These are phyloP conservation scores for Equus przewalskii DNA, from an alignment of 2,113 vertebrate genomes.

Conservation along the genomic window DNA sequence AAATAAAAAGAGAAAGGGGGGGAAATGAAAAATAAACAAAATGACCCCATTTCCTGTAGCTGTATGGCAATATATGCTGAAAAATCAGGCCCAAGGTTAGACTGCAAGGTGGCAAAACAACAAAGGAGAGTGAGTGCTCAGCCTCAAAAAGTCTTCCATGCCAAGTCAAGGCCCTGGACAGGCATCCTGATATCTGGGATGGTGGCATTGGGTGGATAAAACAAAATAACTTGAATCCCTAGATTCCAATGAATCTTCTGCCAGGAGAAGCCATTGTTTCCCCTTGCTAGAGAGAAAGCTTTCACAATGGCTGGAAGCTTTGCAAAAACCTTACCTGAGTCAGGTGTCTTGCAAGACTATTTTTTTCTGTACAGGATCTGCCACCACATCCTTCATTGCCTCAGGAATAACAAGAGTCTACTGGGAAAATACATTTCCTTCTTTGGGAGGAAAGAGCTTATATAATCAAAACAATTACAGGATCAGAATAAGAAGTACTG, in stretches of 20 bases:
- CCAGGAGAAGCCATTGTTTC: not conserved
- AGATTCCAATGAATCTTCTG: not conserved
- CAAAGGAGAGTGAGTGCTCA: not conserved
- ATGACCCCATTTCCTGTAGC: not conserved
- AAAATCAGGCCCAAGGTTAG: not conserved
- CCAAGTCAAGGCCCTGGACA: not conserved
- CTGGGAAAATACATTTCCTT: slow-evolving; percentile 24
- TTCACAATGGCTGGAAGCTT: slow-evolving; percentile 13
- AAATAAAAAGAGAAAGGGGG: not conserved
- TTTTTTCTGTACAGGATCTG: slow-evolving; percentile 22
- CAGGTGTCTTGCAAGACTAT: not conserved
- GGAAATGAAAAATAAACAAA: not conserved
- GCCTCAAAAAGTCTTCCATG: not conserved
- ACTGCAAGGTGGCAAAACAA: not conserved
- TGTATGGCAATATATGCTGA: not conserved
- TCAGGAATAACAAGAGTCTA: slow-evolving; percentile 30
- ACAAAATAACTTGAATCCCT: not conserved
- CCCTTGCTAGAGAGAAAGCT: not conserved
- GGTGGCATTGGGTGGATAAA: not conserved
- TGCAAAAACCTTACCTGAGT: slow-evolving; percentile 30
- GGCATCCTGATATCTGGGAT: not conserved
- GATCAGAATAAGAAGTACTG: not conserved
- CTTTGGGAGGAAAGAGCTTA: slow-evolving; percentile 5
- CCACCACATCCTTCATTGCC: not conserved
- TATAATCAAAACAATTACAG: slow-evolving; percentile 54